Evolutionary conservation across 2,888 invertebrate genomes (phyloP), one percentile per base, ranked within the genome.

Genomic region (Sarcophaga rosellei): DNA sequence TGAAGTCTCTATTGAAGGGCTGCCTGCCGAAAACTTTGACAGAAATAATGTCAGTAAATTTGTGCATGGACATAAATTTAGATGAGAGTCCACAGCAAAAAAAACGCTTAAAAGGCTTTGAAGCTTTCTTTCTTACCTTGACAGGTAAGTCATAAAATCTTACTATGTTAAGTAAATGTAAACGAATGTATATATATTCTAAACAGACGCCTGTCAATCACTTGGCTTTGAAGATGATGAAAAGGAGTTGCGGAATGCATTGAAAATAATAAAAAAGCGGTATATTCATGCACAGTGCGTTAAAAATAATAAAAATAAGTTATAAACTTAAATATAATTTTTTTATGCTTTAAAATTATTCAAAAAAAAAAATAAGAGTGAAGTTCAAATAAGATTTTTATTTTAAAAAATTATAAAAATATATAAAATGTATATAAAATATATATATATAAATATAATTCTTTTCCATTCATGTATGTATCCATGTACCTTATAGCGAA

Each of bases 61-160:
- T n/a, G n/a, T n/a, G n/a, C n/a, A 76, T 84, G 63, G 47, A 80
- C 3, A 65, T 77, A 20, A 81, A 81, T 63, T 21, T 85, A 12
- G 73, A 85, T 81, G 84, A n/a, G 81, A 53, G 21, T 84, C 59
- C 80, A 76, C 17, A 76, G 76, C 10, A n/a, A n/a, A 76, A 80
- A 35, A 70, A 61, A 20, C 21, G 79, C 1, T 21, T 81, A 45
- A 81, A 70, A 45, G 82, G 77, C 21, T 82, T 81, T 21, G 23
- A 61, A 11, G 35, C 20, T 61, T 76, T 82, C 10, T 82, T 59
- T 63, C 6, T 66, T 8, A n/a, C 45, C 10, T 66, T 77, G 23
- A 82, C 45, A 25, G 77, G 66, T 66, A 73, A 21, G 1, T 45
- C 8, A 45, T 68, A 68, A 21, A n/a, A n/a, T n/a, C n/a, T 11